phyloP scores from a whole-genome alignment of 2,797 vertebrate species.

The Sciurus vulgaris region DNA sequence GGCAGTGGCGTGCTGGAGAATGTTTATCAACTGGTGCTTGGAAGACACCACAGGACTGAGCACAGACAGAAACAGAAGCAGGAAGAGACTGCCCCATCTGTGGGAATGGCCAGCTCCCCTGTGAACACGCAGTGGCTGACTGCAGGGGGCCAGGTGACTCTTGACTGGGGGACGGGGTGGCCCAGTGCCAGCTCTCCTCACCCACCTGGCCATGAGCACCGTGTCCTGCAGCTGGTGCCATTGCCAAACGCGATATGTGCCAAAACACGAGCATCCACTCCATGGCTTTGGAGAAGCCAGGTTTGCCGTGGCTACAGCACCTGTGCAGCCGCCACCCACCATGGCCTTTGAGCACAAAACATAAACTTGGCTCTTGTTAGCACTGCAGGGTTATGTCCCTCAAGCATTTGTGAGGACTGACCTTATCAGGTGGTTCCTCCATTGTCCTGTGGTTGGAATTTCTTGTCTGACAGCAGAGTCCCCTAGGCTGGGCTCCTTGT shows the following conservation, averaged over 20 bases:
- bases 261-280: no score
- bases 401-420: neutral
- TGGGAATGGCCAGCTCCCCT: neutral
- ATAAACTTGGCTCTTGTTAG: neutral
- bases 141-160: neutral
- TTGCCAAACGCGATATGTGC: no score
- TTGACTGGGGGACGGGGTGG: neutral
- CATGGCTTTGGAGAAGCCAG: neutral
- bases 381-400: neutral
- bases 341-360: neutral
- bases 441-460: neutral
- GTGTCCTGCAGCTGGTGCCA: neutral
- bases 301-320: no score
- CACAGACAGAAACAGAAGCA: neutral
- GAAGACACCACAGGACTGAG: neutral
- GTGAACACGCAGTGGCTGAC: neutral
- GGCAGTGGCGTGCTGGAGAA: no score
- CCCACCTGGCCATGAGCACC: neutral
- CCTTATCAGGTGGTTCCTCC: no score
- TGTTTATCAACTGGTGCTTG: neutral
- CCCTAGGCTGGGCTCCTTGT: neutral
- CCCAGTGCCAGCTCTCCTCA: neutral
- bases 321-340: no score
- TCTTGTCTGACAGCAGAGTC: no score
- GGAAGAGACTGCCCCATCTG: rapidly evolving